Evolutionary conservation across 2,888 invertebrate species (phyloP).

Genomic region (Mycalesis mineus): DNA sequence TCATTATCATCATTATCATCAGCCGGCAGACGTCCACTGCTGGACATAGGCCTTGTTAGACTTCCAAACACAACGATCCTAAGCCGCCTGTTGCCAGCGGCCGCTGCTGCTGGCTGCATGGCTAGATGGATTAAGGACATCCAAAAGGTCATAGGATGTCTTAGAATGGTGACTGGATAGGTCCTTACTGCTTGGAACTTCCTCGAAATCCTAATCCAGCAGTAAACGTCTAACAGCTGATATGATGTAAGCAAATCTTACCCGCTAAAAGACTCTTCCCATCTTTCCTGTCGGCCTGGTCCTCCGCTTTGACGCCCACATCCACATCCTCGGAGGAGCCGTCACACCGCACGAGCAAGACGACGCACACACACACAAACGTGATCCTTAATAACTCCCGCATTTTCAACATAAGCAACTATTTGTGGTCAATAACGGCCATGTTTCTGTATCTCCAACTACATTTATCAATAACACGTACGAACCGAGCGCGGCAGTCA

Average conservation of each 20-base stretch:
- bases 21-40: no score
- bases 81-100: no score
- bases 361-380: constrained; percentile 60
- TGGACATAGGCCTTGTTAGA: no score
- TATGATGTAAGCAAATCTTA: constrained; percentile 30
- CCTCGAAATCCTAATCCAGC: no score
- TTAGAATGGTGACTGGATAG: no score
- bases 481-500: constrained; percentile 55
- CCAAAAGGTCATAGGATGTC: no score
- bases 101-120: no score
- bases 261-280: constrained; percentile 56
- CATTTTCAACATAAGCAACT: constrained; percentile 56
- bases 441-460: constrained; percentile 44
- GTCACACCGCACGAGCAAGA: constrained; percentile 55
- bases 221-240: no score
- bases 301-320: constrained; percentile 38
- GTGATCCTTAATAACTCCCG: constrained; percentile 62
- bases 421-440: constrained; percentile 49
- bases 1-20: no score
- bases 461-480: constrained; percentile 38
- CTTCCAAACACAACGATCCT: no score
- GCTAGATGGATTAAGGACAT: no score
- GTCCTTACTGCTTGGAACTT: no score
- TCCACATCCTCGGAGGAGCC: constrained; percentile 36
- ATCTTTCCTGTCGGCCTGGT: constrained; percentile 51